phyloP scores from a whole-genome alignment of 2,888 invertebrate species.

The Leuctra nigra region DNA sequence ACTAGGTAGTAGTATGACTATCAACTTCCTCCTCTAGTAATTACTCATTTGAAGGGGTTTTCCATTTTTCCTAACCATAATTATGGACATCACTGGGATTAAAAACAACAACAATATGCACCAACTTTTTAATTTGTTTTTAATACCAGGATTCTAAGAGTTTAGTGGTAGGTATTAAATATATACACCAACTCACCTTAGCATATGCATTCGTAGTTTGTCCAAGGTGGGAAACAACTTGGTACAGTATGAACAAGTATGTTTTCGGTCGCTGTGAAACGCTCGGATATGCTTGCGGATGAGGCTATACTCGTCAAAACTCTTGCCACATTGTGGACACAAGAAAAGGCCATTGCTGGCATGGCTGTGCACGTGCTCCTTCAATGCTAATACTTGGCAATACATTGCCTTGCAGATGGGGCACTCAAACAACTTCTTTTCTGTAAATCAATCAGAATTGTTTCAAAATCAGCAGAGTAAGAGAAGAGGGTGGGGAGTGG shows the following conservation, averaged over 20 bases:
- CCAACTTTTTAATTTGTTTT: no score
- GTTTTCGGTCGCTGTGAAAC: slow-evolving; percentile 62
- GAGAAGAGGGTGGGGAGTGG: no score
- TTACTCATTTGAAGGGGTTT: no score
- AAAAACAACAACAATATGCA: no score
- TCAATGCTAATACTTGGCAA: slow-evolving; percentile 55
- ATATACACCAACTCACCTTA: slow-evolving; percentile 44
- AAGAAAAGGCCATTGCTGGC: slow-evolving; percentile 55
- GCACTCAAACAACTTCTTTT: slow-evolving; percentile 60
- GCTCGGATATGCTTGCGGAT: slow-evolving; percentile 67
- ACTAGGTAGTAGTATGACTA: no score
- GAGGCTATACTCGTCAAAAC: slow-evolving; percentile 59
- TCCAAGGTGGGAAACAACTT: slow-evolving; percentile 64
- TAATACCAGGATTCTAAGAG: no score
- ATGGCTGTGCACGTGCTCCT: slow-evolving; percentile 59
- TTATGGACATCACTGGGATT: no score
- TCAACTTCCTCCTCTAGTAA: no score
- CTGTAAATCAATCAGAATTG: no score
- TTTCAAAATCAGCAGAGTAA: no score
- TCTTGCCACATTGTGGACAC: slow-evolving; percentile 58
- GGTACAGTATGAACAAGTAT: slow-evolving; percentile 59
- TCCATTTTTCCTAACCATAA: no score
- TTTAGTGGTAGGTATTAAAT: no score
- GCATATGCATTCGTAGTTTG: slow-evolving; percentile 63
- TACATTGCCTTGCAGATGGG: slow-evolving; percentile 64